Conservation (phyloP, 2,113 vertebrate species). For the Grallaria varia region DNA sequence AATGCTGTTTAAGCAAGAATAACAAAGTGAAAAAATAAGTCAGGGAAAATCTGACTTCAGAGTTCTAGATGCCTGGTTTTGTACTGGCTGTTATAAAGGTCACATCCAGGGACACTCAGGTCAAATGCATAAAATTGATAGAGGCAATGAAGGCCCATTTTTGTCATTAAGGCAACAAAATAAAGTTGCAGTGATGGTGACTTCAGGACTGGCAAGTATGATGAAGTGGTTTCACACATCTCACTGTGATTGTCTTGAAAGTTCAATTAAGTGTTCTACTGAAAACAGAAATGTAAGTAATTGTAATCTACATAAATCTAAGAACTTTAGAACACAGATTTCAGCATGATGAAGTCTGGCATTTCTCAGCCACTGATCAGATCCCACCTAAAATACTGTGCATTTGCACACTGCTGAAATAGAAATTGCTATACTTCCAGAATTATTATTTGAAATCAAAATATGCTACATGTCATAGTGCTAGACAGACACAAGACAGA, state of each 20-base stretch:
- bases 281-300: background rate
- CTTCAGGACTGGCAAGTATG: background rate
- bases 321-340: background rate
- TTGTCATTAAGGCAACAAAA: background rate
- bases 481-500: background rate
- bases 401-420: background rate
- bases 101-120: fast-evolving
- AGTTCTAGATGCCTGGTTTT: background rate
- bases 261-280: background rate
- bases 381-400: background rate
- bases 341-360: background rate
- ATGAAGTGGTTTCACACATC: background rate
- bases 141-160: background rate
- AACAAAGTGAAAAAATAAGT: background rate
- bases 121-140: background rate
- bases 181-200: background rate
- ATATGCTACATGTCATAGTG: background rate
- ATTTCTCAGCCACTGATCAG: background rate
- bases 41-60: background rate
- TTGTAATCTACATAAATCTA: too few relatives aligned
- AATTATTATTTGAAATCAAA: background rate
- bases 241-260: background rate
- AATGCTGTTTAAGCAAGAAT: background rate
- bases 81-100: background rate
- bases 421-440: background rate